Percentiles rank a stretch among this genome's conserved stretches.
phyloP scores from a whole-genome alignment of 2,797 vertebrate species.

The Tadarida brasiliensis region DNA sequence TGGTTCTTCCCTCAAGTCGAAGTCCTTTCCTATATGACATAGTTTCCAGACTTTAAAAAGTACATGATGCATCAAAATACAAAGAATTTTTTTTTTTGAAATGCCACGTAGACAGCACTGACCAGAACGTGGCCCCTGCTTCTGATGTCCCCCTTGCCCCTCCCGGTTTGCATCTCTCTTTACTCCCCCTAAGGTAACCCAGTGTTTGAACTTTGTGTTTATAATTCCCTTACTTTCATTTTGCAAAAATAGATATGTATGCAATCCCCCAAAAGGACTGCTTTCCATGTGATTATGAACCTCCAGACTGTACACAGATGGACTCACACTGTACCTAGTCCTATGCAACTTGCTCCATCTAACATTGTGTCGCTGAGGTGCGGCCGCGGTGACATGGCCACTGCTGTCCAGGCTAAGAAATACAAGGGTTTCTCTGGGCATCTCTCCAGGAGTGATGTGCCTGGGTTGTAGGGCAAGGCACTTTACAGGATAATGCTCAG shows the following conservation, averaged over 20 bases:
- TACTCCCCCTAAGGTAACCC: not conserved
- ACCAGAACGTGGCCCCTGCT: fast-evolving
- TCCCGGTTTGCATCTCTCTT: not conserved
- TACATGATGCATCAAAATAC: not conserved
- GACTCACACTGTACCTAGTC: not conserved
- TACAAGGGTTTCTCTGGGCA: not conserved
- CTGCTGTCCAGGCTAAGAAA: not conserved
- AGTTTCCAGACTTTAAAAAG: not conserved
- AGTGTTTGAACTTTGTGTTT: not conserved
- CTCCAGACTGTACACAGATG: not conserved
- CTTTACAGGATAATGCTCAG: not conserved
- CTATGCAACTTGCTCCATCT: not conserved
- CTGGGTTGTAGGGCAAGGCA: not conserved
- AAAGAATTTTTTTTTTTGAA: not conserved
- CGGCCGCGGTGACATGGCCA: fast-evolving
- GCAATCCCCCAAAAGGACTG: not conserved
- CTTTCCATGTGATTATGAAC: not conserved
- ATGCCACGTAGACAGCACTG: not conserved
- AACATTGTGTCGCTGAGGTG: not conserved
- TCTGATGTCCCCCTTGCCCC: not conserved
- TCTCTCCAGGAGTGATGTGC: not conserved
- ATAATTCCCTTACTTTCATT: not conserved
- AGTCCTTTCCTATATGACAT: not conserved
- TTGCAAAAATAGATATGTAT: not conserved
- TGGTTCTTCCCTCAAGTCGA: not conserved